Evolutionary conservation across 2,888 invertebrate species (phyloP).

Genomic region (Zootermopsis nevadensis): DNA sequence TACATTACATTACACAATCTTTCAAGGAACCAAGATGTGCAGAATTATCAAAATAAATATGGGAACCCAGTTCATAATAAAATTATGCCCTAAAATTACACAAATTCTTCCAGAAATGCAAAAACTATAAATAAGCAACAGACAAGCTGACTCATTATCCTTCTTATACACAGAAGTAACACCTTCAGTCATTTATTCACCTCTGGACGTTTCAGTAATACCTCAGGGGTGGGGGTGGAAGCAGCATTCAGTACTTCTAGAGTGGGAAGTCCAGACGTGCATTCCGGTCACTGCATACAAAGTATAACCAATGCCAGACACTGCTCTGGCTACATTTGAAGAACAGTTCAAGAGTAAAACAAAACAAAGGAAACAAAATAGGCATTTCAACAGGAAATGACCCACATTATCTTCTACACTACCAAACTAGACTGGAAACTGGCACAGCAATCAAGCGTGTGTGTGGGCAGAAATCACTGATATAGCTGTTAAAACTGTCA

Average conservation of each 20-base stretch:
- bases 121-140: constrained; percentile 23
- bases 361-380: neutral
- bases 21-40: neutral
- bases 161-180: neutral
- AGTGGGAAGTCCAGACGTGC: neutral
- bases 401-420: neutral
- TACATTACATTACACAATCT: neutral
- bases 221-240: neutral
- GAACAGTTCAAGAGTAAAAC: neutral
- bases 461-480: neutral
- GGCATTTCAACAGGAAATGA: neutral
- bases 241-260: neutral
- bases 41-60: constrained; percentile 37
- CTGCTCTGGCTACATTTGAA: neutral
- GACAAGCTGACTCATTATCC: neutral
- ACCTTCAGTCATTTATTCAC: neutral
- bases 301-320: neutral
- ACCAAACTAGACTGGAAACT: neutral
- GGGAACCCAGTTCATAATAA: neutral
- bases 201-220: neutral
- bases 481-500: neutral
- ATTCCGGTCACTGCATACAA: neutral
- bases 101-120: neutral
- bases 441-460: no score
- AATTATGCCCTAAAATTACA: constrained; percentile 2